phyloP scores from a whole-genome alignment of 2,888 invertebrate species.

The Esperia sulphurella region DNA sequence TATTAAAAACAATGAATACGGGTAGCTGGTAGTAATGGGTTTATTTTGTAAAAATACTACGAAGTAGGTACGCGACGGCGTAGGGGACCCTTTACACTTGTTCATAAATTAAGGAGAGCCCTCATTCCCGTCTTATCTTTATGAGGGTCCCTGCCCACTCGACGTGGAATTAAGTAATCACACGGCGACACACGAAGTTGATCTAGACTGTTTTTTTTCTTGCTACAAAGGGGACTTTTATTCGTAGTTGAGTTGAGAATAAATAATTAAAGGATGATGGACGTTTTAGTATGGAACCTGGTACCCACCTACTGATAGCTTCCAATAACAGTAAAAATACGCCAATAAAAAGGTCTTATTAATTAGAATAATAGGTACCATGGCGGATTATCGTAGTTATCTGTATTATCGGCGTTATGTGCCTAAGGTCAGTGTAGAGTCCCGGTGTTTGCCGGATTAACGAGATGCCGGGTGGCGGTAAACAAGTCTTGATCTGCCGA shows the following conservation, averaged over 20 bases:
- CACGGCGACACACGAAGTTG: conserved; percentile 46
- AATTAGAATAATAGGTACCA: no score
- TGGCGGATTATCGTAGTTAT: no score
- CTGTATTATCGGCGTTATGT: no score
- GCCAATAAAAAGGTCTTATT: no score
- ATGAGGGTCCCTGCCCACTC: conserved; percentile 63
- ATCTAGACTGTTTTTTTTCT: conserved; percentile 13
- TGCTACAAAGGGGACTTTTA: no score
- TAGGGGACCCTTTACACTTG: conserved; percentile 27
- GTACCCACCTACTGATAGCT: no score
- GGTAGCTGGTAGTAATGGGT: no score
- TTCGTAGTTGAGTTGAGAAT: no score
- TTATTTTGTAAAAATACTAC: not conserved
- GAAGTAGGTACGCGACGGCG: not conserved
- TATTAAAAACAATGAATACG: not conserved
- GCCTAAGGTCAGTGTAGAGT: no score
- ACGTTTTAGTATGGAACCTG: no score
- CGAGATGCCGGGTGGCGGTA: not conserved
- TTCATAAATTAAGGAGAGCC: conserved; percentile 64
- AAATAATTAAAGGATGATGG: no score
- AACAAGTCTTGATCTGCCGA: not conserved
- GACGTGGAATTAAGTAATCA: conserved; percentile 67
- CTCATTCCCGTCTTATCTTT: conserved; percentile 66
- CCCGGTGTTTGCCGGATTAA: not conserved
- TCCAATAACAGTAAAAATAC: no score